Evolutionary conservation across 1,140 invertebrate species (phyloP).

Genomic region (Drosophila littoralis): DNA sequence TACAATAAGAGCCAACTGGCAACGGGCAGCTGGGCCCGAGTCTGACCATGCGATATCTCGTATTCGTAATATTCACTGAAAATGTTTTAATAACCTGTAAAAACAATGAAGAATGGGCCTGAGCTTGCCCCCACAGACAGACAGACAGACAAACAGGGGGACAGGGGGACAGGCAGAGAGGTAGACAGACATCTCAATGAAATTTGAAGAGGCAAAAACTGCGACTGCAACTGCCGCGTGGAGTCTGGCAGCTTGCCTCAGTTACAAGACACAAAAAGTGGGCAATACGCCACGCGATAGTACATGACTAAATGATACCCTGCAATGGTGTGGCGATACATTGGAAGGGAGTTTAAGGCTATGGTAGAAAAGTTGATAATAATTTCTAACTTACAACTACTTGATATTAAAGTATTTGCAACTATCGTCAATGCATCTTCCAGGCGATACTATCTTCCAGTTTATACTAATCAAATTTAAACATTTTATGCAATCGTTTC

Average conservation of each 20-base stretch:
- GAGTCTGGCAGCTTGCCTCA: slow-evolving; percentile 10
- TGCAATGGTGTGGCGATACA: too few species aligned
- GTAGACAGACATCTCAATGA: slow-evolving; percentile 52
- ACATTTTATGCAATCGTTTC: too few species aligned
- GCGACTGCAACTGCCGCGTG: slow-evolving; percentile 16
- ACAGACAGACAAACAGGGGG: background rate
- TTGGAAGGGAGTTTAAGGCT: too few species aligned
- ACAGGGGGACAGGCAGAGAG: background rate
- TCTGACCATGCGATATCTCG: slow-evolving; percentile 19
- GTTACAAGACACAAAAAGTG: too few species aligned
- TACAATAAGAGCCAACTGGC: slow-evolving; percentile 55
- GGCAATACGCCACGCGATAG: too few species aligned
- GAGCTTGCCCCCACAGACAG: slow-evolving; percentile 12
- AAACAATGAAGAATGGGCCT: slow-evolving; percentile 30
- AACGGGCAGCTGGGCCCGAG: slow-evolving; percentile 3
- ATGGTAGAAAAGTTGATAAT: too few species aligned
- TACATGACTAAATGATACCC: too few species aligned
- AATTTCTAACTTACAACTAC: too few species aligned
- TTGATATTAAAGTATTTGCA: too few species aligned
- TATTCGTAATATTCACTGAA: slow-evolving; percentile 36
- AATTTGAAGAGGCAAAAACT: slow-evolving; percentile 5
- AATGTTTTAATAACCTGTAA: slow-evolving; percentile 67
- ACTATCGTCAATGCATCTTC: too few species aligned
- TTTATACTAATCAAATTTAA: too few species aligned
- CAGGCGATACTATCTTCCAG: too few species aligned